Evolutionary conservation across 2,888 invertebrate species (phyloP).

Genomic region (Meandrusa payeni): DNA sequence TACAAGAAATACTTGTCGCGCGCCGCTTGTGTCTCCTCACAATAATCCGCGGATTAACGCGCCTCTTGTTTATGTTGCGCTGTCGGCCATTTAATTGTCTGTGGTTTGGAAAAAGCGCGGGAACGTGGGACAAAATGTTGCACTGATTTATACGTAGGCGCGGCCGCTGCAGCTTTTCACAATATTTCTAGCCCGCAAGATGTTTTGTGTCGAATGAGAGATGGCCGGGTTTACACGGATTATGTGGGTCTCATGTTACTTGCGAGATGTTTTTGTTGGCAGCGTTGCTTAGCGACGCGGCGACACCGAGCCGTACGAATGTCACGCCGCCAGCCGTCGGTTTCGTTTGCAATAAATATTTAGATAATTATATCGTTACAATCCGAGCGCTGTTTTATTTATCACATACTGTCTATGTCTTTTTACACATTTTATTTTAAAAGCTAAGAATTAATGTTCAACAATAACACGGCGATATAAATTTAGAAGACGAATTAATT

Average conservation of each 20-base stretch:
- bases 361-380: constrained; percentile 13
- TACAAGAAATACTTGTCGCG: constrained; percentile 60
- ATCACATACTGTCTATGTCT: too few species aligned
- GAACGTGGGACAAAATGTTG: constrained; percentile 62
- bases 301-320: constrained; percentile 28
- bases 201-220: constrained; percentile 71
- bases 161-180: constrained; percentile 58
- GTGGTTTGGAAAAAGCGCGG: constrained; percentile 62
- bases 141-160: constrained; percentile 60
- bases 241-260: constrained; percentile 49
- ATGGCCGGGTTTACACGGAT: constrained; percentile 56
- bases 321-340: constrained; percentile 19
- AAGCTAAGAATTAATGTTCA: too few species aligned
- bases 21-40: constrained; percentile 66
- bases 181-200: constrained; percentile 70
- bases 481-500: too few species aligned
- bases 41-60: constrained; percentile 69
- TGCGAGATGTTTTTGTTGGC: constrained; percentile 69
- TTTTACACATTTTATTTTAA: too few species aligned
- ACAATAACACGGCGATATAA: too few species aligned
- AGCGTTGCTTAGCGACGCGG: constrained; percentile 32
- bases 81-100: constrained; percentile 67
- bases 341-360: constrained; percentile 15
- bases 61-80: constrained; percentile 67
- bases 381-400: too few species aligned